Conservation (phyloP, 1,140 invertebrate species). For the Agrypnia vestita region DNA sequence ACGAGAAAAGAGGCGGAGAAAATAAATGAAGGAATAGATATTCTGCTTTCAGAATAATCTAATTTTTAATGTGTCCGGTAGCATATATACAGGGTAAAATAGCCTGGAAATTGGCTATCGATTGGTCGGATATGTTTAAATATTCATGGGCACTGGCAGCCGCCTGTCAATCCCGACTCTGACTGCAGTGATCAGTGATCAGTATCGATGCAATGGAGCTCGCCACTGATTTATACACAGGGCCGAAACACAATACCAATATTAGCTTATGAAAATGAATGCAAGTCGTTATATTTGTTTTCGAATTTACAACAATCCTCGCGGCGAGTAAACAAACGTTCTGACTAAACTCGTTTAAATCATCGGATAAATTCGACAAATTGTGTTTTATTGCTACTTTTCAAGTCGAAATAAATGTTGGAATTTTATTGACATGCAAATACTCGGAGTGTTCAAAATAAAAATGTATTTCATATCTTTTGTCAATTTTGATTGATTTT, state of each 20-base stretch:
- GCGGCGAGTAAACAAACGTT: conserved; percentile 5
- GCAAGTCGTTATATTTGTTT: conserved; percentile 11
- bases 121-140: conserved; percentile 31
- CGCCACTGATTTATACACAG: conserved; percentile 12
- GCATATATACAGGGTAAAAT: too few species aligned
- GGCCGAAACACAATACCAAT: not conserved
- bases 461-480: too few species aligned
- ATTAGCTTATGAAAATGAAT: conserved; percentile 33
- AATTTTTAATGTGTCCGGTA: too few species aligned
- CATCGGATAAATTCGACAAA: not conserved
- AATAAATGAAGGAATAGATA: too few species aligned
- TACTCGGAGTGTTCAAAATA: too few species aligned
- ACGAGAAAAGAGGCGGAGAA: too few species aligned
- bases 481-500: too few species aligned
- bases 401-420: too few species aligned
- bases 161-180: conserved; percentile 51
- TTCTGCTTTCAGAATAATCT: too few species aligned
- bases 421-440: too few species aligned
- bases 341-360: not conserved
- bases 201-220: conserved; percentile 45
- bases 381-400: too few species aligned
- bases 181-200: conserved; percentile 7
- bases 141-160: conserved; percentile 56
- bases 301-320: not conserved
- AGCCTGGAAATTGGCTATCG: too few species aligned